Conservation (phyloP, 2,113 vertebrate species). For the Myrmecobius fasciatus region DNA sequence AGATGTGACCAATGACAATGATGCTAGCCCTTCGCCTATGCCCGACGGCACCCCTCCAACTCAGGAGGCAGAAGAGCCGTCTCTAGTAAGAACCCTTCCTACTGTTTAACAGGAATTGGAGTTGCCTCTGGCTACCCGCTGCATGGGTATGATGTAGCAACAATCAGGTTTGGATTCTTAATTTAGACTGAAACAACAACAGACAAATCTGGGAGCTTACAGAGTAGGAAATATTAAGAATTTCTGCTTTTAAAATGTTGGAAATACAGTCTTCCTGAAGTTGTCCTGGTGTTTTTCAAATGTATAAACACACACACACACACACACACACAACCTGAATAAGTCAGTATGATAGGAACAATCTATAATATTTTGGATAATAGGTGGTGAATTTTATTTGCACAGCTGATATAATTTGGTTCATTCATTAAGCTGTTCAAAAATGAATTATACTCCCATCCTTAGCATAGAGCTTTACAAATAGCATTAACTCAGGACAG, state of each 20-base stretch:
- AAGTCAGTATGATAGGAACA: background rate
- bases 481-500: background rate
- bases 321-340: background rate
- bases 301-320: background rate
- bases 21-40: constrained; percentile 94
- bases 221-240: constrained; percentile 15
- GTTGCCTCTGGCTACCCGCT: constrained; percentile 84
- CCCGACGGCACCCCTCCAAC: constrained; percentile 93
- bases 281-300: background rate
- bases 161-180: constrained; percentile 82
- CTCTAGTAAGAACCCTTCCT: constrained; percentile 94
- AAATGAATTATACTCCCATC: background rate
- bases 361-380: background rate
- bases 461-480: background rate
- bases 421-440: background rate
- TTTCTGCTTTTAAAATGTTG: constrained; percentile 43
- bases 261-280: background rate
- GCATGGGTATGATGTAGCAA: constrained; percentile 85
- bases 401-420: background rate
- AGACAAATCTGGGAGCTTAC: background rate
- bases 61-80: constrained; percentile 97
- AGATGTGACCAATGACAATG: constrained; percentile 98
- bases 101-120: constrained; percentile 85
- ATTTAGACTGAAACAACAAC: constrained; percentile 75
- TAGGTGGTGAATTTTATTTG: background rate